Percentiles rank a stretch among this genome's conserved stretches.
These are phyloP conservation scores for Aleiodes testaceus DNA, from an alignment of 2,888 invertebrate genomes.

Conservation along the genomic window DNA sequence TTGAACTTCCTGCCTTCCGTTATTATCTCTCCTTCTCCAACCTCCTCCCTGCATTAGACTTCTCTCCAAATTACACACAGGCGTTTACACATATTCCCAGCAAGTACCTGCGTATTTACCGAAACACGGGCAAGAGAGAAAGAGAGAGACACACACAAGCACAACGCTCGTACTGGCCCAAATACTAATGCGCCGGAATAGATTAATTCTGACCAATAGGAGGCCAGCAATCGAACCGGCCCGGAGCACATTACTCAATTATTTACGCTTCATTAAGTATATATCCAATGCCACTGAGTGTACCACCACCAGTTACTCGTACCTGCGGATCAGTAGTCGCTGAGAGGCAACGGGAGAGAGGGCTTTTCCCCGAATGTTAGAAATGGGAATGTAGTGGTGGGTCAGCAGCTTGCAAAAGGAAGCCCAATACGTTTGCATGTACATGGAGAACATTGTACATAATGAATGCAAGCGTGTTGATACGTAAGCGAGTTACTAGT, in stretches of 20 bases:
- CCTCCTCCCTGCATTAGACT: conserved; percentile 32
- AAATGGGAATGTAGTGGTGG: conserved; percentile 38
- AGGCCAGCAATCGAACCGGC: conserved; percentile 71
- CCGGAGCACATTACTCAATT: conserved; percentile 73
- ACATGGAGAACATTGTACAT: conserved; percentile 63
- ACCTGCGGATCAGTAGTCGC: conserved; percentile 36
- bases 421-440: conserved; percentile 49
- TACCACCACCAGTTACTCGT: conserved; percentile 53
- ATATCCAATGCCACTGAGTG: conserved; percentile 72
- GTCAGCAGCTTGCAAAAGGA: conserved; percentile 44
- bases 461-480: conserved; percentile 70
- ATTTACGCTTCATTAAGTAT: conserved; percentile 74
- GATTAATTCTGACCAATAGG: conserved; percentile 73
- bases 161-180: conserved; percentile 59
- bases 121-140: background rate
- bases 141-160: background rate
- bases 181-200: conserved; percentile 72
- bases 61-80: conserved; percentile 16
- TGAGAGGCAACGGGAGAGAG: conserved; percentile 50
- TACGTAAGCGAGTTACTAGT: conserved; percentile 66
- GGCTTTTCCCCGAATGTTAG: too few species aligned
- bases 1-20: conserved; percentile 5
- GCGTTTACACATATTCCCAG: background rate
- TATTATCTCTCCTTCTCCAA: conserved; percentile 27
- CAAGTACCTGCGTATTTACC: conserved; percentile 12